Evolutionary conservation across 2,797 vertebrate species (phyloP), one percentile per base, ranked within the genome.

Genomic region (Danio tinwini): DNA sequence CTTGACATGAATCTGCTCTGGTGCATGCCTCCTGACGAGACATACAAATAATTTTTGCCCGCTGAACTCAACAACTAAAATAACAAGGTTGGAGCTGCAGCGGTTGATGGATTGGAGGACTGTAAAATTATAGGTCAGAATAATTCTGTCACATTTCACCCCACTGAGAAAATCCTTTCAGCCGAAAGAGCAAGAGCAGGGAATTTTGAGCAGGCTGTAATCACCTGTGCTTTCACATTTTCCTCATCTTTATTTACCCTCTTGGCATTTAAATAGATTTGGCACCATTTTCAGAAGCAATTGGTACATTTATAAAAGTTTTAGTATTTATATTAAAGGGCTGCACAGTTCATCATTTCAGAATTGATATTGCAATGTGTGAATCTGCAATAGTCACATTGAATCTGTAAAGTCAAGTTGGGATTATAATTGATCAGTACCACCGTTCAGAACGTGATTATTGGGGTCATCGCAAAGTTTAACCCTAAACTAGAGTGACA

Each of bases 121-220:
- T 64, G 14, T 29, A 17, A 45, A 72, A 79, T 72, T 64, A 47
- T 45, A 72, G 39, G 58, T 79, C 58, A 79, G 19, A 44, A 72
- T 79, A 62, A 71, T 72, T 71, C 16, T 37, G 13, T 61, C 45
- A 61, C 9, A 69, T 78, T 70, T 70, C 37, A 50, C 29, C 67
- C 49, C 50, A 71, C 58, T 44, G 47, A 72, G 58, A 64, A 44
- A 37, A 72, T 72, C 11, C 19, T 71, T 79, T 63, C 10, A 64
- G 16, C 11, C 14, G 5, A 17, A 1, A 44, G 49, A 71, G 3
- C 5, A 4, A 44, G 13, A 50, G 9, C 42, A 8, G 8, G 40
- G 45, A 40, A 78, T 47, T 58, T 37, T 59, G 11, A 70, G 56
- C 61, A 45, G 55, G 47, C 4, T n/a, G 14, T 70, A 21, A 53